Base-by-base conservation (phyloP, 2,113 vertebrate species). In the Phalacrocorax carbo region DNA sequence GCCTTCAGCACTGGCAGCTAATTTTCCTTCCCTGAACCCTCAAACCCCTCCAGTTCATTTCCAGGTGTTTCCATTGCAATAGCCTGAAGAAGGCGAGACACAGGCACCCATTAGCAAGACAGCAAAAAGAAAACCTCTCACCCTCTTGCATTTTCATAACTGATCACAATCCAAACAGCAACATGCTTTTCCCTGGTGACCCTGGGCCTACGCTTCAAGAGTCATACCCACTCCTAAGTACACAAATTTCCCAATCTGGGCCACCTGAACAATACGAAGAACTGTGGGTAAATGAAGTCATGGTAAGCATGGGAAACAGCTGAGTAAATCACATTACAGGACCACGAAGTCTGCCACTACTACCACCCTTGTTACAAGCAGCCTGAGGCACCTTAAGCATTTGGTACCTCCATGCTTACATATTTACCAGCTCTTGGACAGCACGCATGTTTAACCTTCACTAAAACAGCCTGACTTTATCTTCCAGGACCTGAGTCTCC, bases 1-100 rank as follows among this genome's bases (percentile, higher is more conserved):
- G 78, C 88, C 91, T 87, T 94, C 70, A 93, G 75, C 49, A 57
- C 30, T 11, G 49, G 86, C 73, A 93, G 77, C 27, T 96, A 73
- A 79, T 84, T 89, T 91, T 76, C 83, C 44, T 58, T 57, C 46
- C 61, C 73, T 40, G 22, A 94, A 80, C 80, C 62, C 40, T 93
- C 62, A 95, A 10, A 10, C 8, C 14, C 32, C 44, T 7, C 12
- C 40, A 7, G 11, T 32, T 82, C 22, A 57, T 76, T 97, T 96
- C 70, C 78, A 95, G 82, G 84, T 65, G 66, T 85, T 82, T 93
- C 66, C 54, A 79, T 5, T 60, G 64, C 82, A 93, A 68, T 27
- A 91, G 81, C 65, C 49, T 40, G n/a, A 69, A 87, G 78, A 90
- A 91, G 29, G 54, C 2, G 5, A 75, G 60, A 86, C 13, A 61